A percentile compares a stretch with the other conserved stretches of the same genome.
Evolutionary conservation across 2,113 vertebrate genomes (phyloP).

Genomic region (Isurus oxyrinchus): DNA sequence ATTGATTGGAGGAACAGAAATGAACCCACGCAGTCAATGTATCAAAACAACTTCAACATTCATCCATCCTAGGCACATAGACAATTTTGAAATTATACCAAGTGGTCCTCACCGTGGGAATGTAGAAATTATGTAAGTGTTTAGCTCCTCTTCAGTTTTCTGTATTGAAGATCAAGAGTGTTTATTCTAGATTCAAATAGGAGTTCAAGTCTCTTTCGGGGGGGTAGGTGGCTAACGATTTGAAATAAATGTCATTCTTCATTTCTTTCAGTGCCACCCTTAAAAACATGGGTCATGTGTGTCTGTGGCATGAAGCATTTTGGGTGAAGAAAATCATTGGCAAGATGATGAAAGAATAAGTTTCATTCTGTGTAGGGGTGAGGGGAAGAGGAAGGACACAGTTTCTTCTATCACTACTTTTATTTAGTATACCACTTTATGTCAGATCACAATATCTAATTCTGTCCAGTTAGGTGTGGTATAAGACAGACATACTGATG

Average conservation of each 20-base stretch:
- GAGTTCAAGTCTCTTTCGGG: not conserved
- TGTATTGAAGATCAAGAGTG: slow-evolving; percentile 57
- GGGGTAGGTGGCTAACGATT: not conserved
- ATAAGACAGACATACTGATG: not conserved
- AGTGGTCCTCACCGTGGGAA: slow-evolving; percentile 34
- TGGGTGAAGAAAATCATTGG: slow-evolving; percentile 11
- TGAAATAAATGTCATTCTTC: not conserved
- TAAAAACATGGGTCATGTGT: not conserved
- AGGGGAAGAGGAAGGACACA: not conserved
- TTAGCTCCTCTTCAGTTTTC: slow-evolving; percentile 22
- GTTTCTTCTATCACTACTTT: not conserved
- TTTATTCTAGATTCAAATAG: slow-evolving; percentile 43
- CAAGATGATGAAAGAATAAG: slow-evolving; percentile 1
- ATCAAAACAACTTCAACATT: slow-evolving; percentile 33
- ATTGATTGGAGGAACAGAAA: not conserved
- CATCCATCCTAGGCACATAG: slow-evolving; percentile 32
- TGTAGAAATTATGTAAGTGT: slow-evolving; percentile 44
- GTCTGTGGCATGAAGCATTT: not conserved
- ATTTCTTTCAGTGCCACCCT: slow-evolving; percentile 14
- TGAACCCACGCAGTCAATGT: slow-evolving; percentile 41
- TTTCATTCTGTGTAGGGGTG: not conserved
- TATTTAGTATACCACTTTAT: not conserved
- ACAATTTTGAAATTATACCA: slow-evolving; percentile 26
- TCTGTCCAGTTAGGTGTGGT: not conserved
- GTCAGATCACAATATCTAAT: not conserved